Base-by-base conservation (phyloP, 1,140 invertebrate genomes). In the Dendroctonus ponderosae region DNA sequence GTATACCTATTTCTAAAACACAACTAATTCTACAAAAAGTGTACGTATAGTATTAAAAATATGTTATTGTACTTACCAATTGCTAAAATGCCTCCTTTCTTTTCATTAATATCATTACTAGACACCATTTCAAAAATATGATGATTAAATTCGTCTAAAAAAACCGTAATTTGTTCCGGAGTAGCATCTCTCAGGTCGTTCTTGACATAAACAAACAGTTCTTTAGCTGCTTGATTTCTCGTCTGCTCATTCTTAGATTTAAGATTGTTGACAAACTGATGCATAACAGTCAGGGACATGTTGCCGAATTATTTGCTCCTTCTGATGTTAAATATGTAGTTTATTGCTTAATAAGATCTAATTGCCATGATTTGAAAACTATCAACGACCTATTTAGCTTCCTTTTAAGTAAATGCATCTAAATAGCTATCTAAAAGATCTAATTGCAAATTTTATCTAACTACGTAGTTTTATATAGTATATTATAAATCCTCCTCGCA, bases 61-160 rank as follows among this genome's bases (percentile, higher is more conserved):
- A 3, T 26, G 1, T 26, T 2, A 26, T 26, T 26, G 3, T 39
- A 0, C 80, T 81, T 79, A 94, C 92, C 90, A 77, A 98, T 98
- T 15, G 96, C 95, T 26, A 97, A 79, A 66, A 97, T 94, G 53
- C 93, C 96, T 51, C 95, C 96, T 79, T 97, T 97, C 75, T 94
- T 96, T 76, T 98, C 95, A 81, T 94, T 93, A 12, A 92, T 86
- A 79, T 98, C 95, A 38, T 88, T 87, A 68, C 91, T 92, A 5
- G 92, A 94, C 2, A 97, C 93, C 94, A 98, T 95, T 77, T 96
- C 92, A 79, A 94, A 94, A 66, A 98, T 97, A 73, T 96, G 91
- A 78, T 95, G 91, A 78, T 97, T 96, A 75, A 98, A 96, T 64
- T 96, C 92, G 78, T 98, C 95, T 79, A 98, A 89, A 77, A 98